Evolutionary conservation across 2,888 invertebrate genomes (phyloP).

Genomic region (Bugulina stolonifera): DNA sequence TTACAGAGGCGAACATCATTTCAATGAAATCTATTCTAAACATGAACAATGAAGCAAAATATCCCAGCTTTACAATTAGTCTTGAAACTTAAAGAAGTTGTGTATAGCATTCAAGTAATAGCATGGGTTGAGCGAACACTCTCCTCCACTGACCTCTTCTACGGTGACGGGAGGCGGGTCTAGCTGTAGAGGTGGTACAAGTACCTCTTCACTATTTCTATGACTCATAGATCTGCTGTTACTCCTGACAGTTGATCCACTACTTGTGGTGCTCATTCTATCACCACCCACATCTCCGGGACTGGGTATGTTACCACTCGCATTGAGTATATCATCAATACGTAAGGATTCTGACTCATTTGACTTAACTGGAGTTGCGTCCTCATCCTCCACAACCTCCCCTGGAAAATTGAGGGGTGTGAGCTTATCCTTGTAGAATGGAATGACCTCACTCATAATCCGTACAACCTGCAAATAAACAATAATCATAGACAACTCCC

Average conservation of each 20-base stretch:
- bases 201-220: not conserved
- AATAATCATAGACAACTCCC: no score
- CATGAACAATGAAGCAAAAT: no score
- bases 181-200: not conserved
- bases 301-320: not conserved
- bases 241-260: not conserved
- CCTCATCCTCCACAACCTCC: not conserved
- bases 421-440: constrained; percentile 19
- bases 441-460: not conserved
- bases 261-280: not conserved
- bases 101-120: no score
- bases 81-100: no score
- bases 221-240: constrained; percentile 9
- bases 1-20: no score
- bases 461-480: constrained; percentile 6
- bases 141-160: constrained; percentile 6
- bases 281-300: not conserved
- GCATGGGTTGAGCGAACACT: no score
- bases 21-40: no score
- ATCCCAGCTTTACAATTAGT: no score
- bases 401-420: constrained; percentile 11
- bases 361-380: not conserved
- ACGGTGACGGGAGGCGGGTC: constrained; percentile 11
- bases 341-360: constrained; percentile 18
- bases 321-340: constrained; percentile 8